These are phyloP conservation scores for Cepaea nemoralis DNA, from an alignment of 1,140 invertebrate genomes.

Conservation along the genomic window DNA sequence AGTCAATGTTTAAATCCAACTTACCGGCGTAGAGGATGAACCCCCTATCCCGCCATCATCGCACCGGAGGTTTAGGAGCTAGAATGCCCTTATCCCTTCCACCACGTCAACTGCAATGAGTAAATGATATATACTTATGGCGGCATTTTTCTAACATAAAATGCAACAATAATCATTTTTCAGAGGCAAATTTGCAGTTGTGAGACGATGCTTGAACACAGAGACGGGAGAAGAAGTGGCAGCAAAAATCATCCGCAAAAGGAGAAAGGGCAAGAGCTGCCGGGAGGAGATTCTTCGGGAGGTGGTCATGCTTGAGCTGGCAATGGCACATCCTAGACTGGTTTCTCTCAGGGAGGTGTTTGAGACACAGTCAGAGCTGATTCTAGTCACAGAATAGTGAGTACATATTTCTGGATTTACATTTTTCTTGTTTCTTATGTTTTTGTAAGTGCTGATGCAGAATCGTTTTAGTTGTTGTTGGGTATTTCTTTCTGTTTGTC, in stretches of 20 bases:
- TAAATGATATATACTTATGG: too few relatives aligned
- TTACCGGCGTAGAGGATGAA: too few relatives aligned
- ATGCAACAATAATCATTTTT: slow-evolving; percentile 52
- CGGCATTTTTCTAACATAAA: too few relatives aligned
- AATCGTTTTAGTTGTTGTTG: neutral
- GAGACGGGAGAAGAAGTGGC: slow-evolving; percentile 88
- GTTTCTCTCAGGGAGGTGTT: slow-evolving; percentile 90
- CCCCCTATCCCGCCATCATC: too few relatives aligned
- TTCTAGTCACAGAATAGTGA: slow-evolving; percentile 90
- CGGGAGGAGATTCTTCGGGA: slow-evolving; percentile 78
- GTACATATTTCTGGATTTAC: slow-evolving; percentile 65
- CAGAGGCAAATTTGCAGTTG: slow-evolving; percentile 96
- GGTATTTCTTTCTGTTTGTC: neutral
- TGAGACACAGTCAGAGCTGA: slow-evolving; percentile 85
- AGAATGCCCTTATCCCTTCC: too few relatives aligned
- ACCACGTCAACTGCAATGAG: too few relatives aligned
- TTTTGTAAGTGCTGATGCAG: neutral
- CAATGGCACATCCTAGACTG: slow-evolving; percentile 83
- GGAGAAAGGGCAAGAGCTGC: slow-evolving; percentile 76
- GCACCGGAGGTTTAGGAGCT: too few relatives aligned
- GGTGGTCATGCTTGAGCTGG: slow-evolving; percentile 89
- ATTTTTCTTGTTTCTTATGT: neutral
- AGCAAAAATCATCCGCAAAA: slow-evolving; percentile 93
- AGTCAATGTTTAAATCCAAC: too few relatives aligned
- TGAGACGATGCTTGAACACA: slow-evolving; percentile 87